Base-by-base conservation (phyloP, 2,113 vertebrate genomes). In the Tragulus kanchil region DNA sequence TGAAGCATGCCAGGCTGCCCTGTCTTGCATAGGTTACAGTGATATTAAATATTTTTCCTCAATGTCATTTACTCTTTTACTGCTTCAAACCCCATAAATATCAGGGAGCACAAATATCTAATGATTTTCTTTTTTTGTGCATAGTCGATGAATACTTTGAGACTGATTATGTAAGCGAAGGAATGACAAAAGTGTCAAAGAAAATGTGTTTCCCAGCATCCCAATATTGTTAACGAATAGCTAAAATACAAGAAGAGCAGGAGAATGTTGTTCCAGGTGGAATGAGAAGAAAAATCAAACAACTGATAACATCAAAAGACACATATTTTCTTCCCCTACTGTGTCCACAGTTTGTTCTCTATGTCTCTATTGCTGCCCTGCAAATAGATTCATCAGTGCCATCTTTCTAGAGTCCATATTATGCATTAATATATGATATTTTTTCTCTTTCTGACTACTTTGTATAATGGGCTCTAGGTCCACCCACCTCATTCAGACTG, bases 121-220 rank as follows among this genome's bases (percentile, higher is more conserved):
- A 71, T 31, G 15, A 59, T 94, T 93, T 88, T 89, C 4, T 78
- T 54, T 73, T 79, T 81, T 90, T 84, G 45, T 59, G 31, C 45
- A 77, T 86, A 83, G 42, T 58, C 42, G 67, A 28, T 93, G 89
- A 97, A 62, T 81, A 75, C 90, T 90, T 91, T 94, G 28, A 88
- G 45, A 85, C 23, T 93, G n/a, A 84, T 82, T 88, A n/a, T 61
- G 45, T 28, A 85, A 50, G 73, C 8, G 45, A 85, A 86, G n/a
- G 59, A 89, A 87, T 14, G 8, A 78, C 12, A 28, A 89, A 81
- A 71, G 26, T 90, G 15, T 78, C 73, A 54, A 5, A 62, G 48
- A 28, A 36, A 64, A 85, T 85, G 54, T 59, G 17, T 25, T 94
- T 85, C 69, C 52, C 89, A n/a, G 61, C 56, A n/a, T 90, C 50